Conservation (phyloP, 2,113 vertebrate genomes). For the Passer domesticus region DNA sequence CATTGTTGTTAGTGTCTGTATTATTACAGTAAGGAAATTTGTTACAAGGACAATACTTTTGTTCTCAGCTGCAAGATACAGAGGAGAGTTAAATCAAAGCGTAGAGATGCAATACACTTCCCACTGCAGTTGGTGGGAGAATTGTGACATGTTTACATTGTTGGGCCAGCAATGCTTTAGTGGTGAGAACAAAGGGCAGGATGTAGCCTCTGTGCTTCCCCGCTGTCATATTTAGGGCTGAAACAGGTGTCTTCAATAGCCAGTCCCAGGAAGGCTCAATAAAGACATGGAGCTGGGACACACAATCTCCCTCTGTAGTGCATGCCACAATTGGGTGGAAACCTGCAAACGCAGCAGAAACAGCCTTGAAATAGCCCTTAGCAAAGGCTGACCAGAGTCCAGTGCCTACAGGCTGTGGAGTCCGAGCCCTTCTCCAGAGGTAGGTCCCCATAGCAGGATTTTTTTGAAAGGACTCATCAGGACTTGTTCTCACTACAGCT, state of each 20-base stretch:
- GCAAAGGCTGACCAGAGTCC: background rate
- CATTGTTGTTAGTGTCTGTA: background rate
- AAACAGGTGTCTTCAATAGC: constrained; percentile 41
- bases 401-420: background rate
- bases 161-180: background rate
- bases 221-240: constrained; percentile 21
- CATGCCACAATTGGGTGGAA: constrained; percentile 38
- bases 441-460: background rate
- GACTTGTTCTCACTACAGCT: accelerated
- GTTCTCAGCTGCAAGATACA: background rate
- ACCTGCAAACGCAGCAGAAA: background rate
- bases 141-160: background rate
- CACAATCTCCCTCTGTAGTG: background rate
- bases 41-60: background rate
- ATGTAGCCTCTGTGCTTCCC: background rate
- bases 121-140: constrained; percentile 6
- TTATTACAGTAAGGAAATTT: constrained; percentile 30
- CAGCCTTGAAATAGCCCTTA: constrained; percentile 9
- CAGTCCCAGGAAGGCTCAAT: background rate
- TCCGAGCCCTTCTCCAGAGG: background rate
- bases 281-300: constrained; percentile 1
- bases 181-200: constrained; percentile 7
- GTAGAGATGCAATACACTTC: background rate
- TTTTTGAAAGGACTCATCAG: background rate
- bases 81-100: constrained; percentile 27